Base-by-base conservation (phyloP, 1,140 invertebrate species). In the Zaprionus africanus region DNA sequence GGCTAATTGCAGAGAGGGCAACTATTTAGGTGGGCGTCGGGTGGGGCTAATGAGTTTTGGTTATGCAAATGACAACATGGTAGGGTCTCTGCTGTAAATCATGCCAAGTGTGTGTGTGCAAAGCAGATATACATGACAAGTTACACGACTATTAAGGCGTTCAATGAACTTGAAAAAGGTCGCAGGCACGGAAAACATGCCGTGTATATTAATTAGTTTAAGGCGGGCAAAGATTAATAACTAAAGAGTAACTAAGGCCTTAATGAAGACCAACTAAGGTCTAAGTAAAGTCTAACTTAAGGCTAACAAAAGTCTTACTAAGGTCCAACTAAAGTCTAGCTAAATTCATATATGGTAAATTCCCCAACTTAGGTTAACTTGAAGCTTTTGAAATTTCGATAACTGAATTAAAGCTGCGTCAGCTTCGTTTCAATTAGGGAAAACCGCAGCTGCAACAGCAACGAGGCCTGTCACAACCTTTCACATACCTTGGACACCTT, bases 81-180 rank as follows among this genome's bases (percentile, higher is more conserved):
- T 38, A 17, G 41, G n/a, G n/a, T n/a, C 41, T 7, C 41, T 17
- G 43, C 38, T 34, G 54, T 43, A 28, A 59, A 49, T 28, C 41
- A 46, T n/a, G 3, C 31, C 5, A 15, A 22, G 38, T 31, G 5
- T 28, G 9, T 28, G 9, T 9, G 15, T 13, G 22, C 26, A n/a
- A 24, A 34, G 3, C 11, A n/a, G 31, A 15, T 0, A n/a, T 38
- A 54, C 22, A 36, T 57, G 54, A 51, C 60, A 19, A 62, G 9
- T 12, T 15, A 51, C 19, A 26, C 13, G 17, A 34, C n/a, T 36
- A 63, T 75, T 66, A 76, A n/a, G 31, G 57, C 46, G 71, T 36
- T 73, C 59, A 79, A 60, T 85, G 81, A 85, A 85, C 81, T 83
- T 78, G 51, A 70, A 28, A 43, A 58, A 41, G 43, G 43, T 49